Conservation (phyloP, 2,888 invertebrate species). For the Pollenia griseotomentosa region DNA sequence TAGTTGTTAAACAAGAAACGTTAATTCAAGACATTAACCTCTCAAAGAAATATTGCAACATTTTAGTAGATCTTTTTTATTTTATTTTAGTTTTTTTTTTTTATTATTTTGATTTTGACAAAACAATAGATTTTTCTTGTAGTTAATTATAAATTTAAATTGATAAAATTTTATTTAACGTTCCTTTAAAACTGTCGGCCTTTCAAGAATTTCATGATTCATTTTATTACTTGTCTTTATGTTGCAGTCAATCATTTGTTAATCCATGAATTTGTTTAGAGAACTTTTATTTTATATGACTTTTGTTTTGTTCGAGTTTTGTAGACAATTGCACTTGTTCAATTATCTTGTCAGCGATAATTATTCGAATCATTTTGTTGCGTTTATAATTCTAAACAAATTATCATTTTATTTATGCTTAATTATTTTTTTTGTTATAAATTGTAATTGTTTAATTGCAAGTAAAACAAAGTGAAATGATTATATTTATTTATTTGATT, state of each 20-base stretch:
- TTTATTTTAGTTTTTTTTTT: neutral
- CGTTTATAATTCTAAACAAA: conserved; percentile 20
- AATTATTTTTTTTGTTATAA: conserved; percentile 6
- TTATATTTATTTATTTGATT: neutral
- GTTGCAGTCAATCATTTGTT: conserved; percentile 6
- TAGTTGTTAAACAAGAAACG: conserved; percentile 37
- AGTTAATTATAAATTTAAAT: neutral
- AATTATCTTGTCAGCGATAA: conserved; percentile 58
- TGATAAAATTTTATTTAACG: neutral
- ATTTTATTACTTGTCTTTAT: conserved; percentile 15
- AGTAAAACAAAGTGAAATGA: conserved; percentile 26
- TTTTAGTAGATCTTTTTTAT: neutral
- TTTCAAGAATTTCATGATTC: conserved; percentile 30
- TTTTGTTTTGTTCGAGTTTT: conserved; percentile 2
- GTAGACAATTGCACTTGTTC: neutral
- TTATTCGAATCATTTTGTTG: conserved; percentile 24
- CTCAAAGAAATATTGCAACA: conserved; percentile 15
- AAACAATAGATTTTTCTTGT: conserved; percentile 40
- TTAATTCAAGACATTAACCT: conserved; percentile 7
- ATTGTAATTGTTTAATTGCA: conserved; percentile 17
- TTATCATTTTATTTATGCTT: conserved; percentile 44
- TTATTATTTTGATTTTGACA: conserved; percentile 6
- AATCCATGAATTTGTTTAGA: conserved; percentile 11
- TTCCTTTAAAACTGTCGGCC: conserved; percentile 21
- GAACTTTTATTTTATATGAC: neutral